phyloP scores from a whole-genome alignment of 2,113 vertebrate species.

The Microcebus tavaratra region DNA sequence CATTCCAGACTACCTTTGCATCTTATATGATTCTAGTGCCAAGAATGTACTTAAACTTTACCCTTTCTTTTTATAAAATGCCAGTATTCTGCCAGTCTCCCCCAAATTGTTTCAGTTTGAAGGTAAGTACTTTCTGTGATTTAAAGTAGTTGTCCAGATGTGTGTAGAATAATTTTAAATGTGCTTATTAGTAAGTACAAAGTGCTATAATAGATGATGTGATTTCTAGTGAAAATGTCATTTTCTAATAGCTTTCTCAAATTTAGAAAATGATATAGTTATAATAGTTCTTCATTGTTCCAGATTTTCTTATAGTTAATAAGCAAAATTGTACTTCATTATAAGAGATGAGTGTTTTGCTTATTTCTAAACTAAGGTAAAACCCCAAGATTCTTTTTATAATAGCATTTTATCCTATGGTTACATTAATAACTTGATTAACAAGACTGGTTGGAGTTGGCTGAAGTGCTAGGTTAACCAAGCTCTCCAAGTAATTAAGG shows the following conservation, averaged over 20 bases:
- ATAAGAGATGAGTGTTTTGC: not conserved
- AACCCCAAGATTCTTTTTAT: not conserved
- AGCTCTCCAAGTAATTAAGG: not conserved
- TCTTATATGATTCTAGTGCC: not conserved
- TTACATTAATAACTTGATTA: conserved; percentile 17
- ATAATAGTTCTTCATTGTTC: conserved; percentile 25
- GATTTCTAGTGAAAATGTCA: conserved; percentile 37
- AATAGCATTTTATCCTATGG: not conserved
- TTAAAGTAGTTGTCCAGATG: conserved; percentile 61
- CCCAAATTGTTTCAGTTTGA: conserved; percentile 67
- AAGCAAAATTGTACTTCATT: conserved; percentile 31
- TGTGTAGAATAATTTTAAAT: conserved; percentile 49
- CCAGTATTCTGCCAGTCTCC: conserved; percentile 69
- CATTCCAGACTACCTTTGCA: conserved; percentile 1
- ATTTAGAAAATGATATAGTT: conserved; percentile 43
- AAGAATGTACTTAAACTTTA: conserved; percentile 68
- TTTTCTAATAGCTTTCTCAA: conserved; percentile 62
- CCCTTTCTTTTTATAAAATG: conserved; percentile 74
- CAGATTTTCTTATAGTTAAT: conserved; percentile 40
- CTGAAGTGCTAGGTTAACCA: not conserved
- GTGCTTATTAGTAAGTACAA: conserved; percentile 46
- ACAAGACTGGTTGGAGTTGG: not conserved
- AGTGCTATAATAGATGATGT: not conserved
- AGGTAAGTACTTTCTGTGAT: conserved; percentile 66
- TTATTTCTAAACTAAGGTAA: conserved; percentile 51